Conservation (phyloP, 2,113 vertebrate genomes). For the Notarius quadriscutis region DNA sequence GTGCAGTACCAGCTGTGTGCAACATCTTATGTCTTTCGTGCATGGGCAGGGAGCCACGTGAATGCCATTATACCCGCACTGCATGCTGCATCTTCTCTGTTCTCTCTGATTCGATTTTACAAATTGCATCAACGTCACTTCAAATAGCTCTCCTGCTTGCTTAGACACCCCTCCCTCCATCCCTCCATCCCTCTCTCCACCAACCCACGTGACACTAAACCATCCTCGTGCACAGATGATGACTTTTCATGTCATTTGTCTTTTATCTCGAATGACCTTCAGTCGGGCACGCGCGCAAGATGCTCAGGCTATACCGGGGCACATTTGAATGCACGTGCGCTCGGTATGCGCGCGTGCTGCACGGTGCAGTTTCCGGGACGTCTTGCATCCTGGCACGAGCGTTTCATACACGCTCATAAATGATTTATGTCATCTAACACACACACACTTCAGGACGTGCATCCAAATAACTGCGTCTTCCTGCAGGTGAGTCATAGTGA, state of each 20-base stretch:
- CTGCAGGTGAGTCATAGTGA: conserved; percentile 7
- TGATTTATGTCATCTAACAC: too few species aligned
- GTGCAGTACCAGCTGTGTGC: neutral
- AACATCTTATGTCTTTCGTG: neutral
- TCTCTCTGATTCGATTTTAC: neutral
- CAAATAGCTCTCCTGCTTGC: neutral
- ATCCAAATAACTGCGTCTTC: neutral
- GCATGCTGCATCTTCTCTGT: neutral
- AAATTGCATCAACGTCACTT: neutral
- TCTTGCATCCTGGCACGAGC: neutral
- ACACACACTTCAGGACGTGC: neutral
- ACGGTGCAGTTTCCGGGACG: neutral
- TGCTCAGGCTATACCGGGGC: too few species aligned
- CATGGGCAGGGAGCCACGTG: conserved; percentile 24
- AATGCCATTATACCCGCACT: conserved; percentile 22
- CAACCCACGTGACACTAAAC: neutral
- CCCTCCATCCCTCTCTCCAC: too few species aligned
- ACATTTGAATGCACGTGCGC: neutral
- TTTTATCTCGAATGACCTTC: neutral
- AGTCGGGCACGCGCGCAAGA: neutral
- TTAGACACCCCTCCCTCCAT: neutral
- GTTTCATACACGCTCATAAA: too few species aligned
- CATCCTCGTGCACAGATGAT: neutral
- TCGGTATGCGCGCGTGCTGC: neutral
- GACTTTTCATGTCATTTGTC: neutral